Evolutionary conservation across 2,888 invertebrate genomes (phyloP).

Genomic region (Amorpha juglandis): DNA sequence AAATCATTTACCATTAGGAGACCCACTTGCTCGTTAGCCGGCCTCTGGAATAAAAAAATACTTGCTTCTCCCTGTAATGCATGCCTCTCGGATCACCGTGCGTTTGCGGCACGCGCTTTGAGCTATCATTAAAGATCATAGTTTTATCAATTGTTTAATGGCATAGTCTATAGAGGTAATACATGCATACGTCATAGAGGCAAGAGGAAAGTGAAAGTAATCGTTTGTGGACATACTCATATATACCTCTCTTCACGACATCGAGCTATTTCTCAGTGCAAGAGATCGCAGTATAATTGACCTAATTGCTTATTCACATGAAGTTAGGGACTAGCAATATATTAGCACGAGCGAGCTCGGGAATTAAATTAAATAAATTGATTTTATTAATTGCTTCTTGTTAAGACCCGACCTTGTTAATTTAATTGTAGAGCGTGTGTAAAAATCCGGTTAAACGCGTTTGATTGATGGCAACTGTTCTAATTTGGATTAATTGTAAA

Average conservation of each 20-base stretch:
- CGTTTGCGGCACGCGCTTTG: no score
- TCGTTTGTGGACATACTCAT: not conserved
- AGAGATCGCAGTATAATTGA: not conserved
- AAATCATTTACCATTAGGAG: no score
- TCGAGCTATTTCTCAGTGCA: not conserved
- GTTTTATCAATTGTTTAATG: not conserved
- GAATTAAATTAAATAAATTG: not conserved
- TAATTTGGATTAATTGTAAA: not conserved
- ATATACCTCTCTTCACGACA: not conserved
- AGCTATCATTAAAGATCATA: no score
- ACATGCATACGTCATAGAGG: no score
- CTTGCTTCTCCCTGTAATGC: no score
- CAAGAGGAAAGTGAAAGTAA: no score
- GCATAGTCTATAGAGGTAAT: no score
- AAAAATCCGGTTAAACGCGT: not conserved
- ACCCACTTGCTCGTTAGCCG: no score
- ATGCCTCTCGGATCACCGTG: no score
- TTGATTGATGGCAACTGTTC: not conserved
- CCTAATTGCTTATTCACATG: not conserved
- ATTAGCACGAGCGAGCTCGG: not conserved
- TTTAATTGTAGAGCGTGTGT: not conserved
- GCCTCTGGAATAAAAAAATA: no score
- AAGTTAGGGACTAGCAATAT: not conserved
- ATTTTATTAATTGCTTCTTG: constrained; percentile 11
- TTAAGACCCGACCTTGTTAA: not conserved